Evolutionary conservation across 2,888 invertebrate species (phyloP).

Genomic region (Tetranychus truncatus): DNA sequence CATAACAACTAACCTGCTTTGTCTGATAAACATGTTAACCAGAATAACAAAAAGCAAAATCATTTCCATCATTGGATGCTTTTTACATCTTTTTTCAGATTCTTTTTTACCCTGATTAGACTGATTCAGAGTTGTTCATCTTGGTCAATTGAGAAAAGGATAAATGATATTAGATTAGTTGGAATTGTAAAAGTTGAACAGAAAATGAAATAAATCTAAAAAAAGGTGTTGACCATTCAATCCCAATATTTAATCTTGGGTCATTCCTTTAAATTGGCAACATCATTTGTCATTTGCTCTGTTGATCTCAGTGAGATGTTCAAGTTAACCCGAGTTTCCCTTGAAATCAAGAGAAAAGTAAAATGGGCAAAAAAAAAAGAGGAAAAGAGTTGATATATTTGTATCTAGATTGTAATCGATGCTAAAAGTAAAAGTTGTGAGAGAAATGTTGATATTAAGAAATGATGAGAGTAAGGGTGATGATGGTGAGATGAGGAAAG

Average conservation of each 20-base stretch:
- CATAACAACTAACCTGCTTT: too few relatives aligned
- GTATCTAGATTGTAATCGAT: not conserved
- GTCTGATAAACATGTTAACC: too few relatives aligned
- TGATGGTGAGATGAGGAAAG: not conserved
- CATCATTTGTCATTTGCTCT: not conserved
- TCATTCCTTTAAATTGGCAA: not conserved
- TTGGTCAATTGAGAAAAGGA: too few relatives aligned
- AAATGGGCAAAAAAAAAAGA: not conserved
- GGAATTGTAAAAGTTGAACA: not conserved
- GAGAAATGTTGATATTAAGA: not conserved
- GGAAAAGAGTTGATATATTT: not conserved
- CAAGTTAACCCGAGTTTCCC: too few relatives aligned
- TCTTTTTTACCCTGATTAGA: too few relatives aligned
- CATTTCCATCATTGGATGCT: too few relatives aligned
- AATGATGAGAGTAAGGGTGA: not conserved
- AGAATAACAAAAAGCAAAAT: too few relatives aligned
- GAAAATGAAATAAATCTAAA: not conserved
- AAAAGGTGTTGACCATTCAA: not conserved
- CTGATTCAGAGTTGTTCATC: too few relatives aligned
- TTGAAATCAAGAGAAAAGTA: not conserved
- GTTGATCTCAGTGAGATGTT: not conserved
- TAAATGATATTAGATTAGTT: too few relatives aligned
- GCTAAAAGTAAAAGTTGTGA: not conserved
- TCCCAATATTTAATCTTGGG: not conserved
- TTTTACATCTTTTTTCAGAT: too few relatives aligned